phyloP scores from a whole-genome alignment of 2,797 vertebrate species.

The Trichosurus vulpecula region DNA sequence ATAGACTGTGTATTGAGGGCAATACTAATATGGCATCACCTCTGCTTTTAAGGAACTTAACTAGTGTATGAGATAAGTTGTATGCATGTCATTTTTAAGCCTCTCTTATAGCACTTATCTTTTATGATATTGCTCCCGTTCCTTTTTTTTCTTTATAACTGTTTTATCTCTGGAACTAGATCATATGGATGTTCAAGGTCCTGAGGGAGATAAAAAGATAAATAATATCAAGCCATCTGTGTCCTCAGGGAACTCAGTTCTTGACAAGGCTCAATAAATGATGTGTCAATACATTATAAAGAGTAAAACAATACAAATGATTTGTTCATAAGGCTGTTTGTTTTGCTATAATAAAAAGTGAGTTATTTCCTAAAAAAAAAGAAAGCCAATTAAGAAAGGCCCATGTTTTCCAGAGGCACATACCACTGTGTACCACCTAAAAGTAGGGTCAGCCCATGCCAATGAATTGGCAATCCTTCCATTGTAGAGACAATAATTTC shows the following conservation, averaged over 20 bases:
- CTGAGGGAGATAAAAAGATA: background rate
- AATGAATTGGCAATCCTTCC: background rate
- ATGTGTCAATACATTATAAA: background rate
- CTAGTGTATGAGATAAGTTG: background rate
- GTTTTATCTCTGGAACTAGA: background rate
- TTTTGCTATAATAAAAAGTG: background rate
- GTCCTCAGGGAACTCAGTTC: background rate
- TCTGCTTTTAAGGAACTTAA: background rate
- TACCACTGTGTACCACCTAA: background rate
- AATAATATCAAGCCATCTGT: background rate
- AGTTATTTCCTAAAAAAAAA: background rate
- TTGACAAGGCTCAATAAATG: background rate
- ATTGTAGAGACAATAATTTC: background rate
- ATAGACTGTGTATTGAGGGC: background rate
- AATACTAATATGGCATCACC: background rate
- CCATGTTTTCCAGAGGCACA: background rate
- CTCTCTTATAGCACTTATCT: background rate
- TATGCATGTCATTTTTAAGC: background rate
- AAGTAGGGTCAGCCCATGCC: background rate
- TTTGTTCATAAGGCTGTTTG: background rate
- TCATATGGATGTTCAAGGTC: background rate
- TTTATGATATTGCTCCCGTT: background rate
- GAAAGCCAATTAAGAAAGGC: background rate
- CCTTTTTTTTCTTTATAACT: background rate
- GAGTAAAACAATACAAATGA: background rate